phyloP scores from a whole-genome alignment of 2,797 vertebrate genomes.

The Clarias fuscus region DNA sequence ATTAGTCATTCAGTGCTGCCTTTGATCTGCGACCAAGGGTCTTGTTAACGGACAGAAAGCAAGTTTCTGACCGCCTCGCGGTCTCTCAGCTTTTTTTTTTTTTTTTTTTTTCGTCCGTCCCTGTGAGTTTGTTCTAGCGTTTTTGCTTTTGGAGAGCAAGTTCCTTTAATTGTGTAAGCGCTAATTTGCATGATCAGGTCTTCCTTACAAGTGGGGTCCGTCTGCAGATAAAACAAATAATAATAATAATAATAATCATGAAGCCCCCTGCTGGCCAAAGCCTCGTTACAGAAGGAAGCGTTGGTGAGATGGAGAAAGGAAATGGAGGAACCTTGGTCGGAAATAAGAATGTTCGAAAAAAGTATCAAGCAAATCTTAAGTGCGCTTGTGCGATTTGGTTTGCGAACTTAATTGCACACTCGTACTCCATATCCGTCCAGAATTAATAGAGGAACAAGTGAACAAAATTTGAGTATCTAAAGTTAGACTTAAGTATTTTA shows the following conservation, averaged over 20 bases:
- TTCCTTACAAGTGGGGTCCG: not conserved
- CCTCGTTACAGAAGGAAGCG: too few species aligned
- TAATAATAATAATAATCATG: not conserved
- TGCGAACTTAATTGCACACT: too few species aligned
- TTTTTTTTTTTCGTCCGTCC: too few species aligned
- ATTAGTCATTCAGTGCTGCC: slow-evolving; percentile 58
- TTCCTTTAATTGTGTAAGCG: not conserved
- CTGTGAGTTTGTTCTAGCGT: not conserved
- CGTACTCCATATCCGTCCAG: too few species aligned
- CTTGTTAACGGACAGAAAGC: slow-evolving; percentile 59
- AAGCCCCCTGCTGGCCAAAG: not conserved
- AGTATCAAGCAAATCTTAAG: not conserved
- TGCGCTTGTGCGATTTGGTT: too few species aligned
- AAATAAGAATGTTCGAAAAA: not conserved
- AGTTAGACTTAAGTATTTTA: not conserved
- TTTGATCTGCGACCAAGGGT: slow-evolving; percentile 59
- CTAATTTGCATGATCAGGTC: not conserved
- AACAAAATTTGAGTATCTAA: not conserved
- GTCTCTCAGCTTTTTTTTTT: not conserved
- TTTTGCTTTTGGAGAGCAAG: not conserved
- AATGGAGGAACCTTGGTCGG: not conserved
- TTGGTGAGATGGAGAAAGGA: not conserved
- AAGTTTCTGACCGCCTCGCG: not conserved
- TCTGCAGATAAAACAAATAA: not conserved
- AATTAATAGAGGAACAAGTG: not conserved